phyloP scores from a whole-genome alignment of 2,888 invertebrate species.

The Exocentrus adspersus region DNA sequence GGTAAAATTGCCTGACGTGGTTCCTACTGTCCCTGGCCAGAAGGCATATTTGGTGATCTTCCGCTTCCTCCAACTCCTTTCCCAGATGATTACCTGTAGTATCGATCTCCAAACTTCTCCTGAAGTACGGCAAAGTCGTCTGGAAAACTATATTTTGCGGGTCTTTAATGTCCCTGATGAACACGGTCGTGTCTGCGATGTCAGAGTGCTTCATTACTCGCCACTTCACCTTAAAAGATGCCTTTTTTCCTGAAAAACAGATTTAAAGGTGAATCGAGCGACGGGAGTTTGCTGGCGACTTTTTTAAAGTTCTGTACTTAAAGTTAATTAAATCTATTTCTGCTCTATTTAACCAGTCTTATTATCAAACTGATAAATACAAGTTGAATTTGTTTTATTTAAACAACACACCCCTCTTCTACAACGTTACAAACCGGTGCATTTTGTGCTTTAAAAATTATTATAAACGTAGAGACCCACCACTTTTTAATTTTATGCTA shows the following conservation, averaged over 20 bases:
- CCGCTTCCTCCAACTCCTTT: constrained; percentile 46
- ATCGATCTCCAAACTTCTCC: constrained; percentile 69
- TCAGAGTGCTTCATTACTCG: constrained; percentile 78
- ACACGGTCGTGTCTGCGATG: constrained; percentile 80
- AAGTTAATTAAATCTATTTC: no score
- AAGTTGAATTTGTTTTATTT: no score
- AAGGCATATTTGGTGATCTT: constrained; percentile 74
- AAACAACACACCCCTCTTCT: no score
- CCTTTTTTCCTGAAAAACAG: constrained; percentile 66
- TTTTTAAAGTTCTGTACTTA: no score
- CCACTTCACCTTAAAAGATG: constrained; percentile 73
- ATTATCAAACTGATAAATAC: no score
- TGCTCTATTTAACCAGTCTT: no score
- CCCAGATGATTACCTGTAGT: constrained; percentile 53
- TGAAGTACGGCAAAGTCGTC: constrained; percentile 73
- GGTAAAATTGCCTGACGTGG: constrained; percentile 73
- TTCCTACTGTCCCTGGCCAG: constrained; percentile 76
- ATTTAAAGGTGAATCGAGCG: background rate
- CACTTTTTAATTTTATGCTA: no score
- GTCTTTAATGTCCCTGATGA: constrained; percentile 69
- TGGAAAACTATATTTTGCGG: constrained; percentile 68
- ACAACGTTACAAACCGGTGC: no score
- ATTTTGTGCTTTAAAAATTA: no score
- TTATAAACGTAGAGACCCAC: no score
- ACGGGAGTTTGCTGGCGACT: no score